Evolutionary conservation across 1,140 invertebrate genomes (phyloP), one percentile per base, ranked within the genome.

Genomic region (Alviniconcha marisindica): DNA sequence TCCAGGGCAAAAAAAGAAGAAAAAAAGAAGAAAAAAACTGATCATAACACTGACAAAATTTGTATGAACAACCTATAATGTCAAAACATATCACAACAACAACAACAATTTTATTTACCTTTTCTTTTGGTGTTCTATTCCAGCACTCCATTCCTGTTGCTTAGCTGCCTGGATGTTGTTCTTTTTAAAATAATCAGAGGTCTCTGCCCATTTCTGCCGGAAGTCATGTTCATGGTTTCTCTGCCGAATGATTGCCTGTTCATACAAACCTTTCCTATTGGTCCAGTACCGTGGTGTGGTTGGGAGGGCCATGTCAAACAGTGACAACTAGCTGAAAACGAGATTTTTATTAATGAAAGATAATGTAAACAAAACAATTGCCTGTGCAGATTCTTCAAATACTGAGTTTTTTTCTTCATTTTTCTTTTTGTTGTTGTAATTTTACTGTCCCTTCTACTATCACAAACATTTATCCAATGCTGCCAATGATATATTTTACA

Each of bases 251-350:
- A 92, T 92, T 10, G 91, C 89, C 54, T 88, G 87, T 83, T 92
- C 91, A 89, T 92, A 92, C 14, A 90, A 79, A 83, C 92, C 91
- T 80, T 91, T 91, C 24, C 90, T 86, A 56, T 89, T 89, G n/a
- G 91, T 89, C 90, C 91, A 92, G 56, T 88, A 90, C 28, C 87
- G 83, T 28, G 88, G 88, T 78, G 91, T 88, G 24, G 90, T 89
- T 69, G 91, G 91, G 42, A 92, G 77, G 40, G 91, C 91, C 91
- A 92, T 92, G 44, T 81, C 60, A 15, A 33, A 10, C n/a, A 18
- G 12, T 24, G 36, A 40, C n/a, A 74, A n/a, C n/a, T n/a, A n/a
- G n/a, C n/a, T n/a, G n/a, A n/a, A n/a, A n/a, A n/a, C n/a, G n/a
- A n/a, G n/a, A n/a, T n/a, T n/a, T n/a, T n/a, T n/a, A n/a, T n/a